A percentile compares a stretch with the other conserved stretches of the same genome.
phyloP scores from a whole-genome alignment of 2,888 invertebrate species.

The Psylliodes chrysocephalus region DNA sequence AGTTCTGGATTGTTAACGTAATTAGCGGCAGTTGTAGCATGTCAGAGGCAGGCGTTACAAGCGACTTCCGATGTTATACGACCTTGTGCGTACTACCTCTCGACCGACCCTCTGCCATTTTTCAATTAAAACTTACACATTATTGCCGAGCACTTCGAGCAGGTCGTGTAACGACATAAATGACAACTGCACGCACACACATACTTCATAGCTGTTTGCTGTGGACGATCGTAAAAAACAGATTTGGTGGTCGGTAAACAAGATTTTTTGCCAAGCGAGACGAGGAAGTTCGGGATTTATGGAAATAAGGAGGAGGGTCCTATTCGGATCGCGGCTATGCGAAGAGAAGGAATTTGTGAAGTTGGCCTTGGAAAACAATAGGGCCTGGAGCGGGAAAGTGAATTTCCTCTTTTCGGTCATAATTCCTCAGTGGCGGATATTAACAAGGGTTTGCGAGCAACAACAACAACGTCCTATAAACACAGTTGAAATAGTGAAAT shows the following conservation, averaged over 20 bases:
- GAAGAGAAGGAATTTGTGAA: constrained; percentile 8
- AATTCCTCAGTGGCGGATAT: constrained; percentile 7
- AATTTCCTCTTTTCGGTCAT: constrained; percentile 19
- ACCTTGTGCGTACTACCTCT: constrained; percentile 43
- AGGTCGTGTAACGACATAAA: constrained; percentile 41
- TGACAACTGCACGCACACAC: constrained; percentile 42
- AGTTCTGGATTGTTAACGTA: constrained; percentile 51
- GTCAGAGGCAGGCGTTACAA: constrained; percentile 57
- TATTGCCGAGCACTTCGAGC: constrained; percentile 32
- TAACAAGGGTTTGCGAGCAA: not conserved
- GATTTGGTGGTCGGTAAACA: constrained; percentile 30
- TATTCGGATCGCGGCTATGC: not conserved
- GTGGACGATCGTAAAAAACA: constrained; percentile 38
- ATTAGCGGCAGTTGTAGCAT: constrained; percentile 54
- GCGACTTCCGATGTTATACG: constrained; percentile 56
- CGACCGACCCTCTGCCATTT: constrained; percentile 31
- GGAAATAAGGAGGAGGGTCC: constrained; percentile 25
- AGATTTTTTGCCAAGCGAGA: constrained; percentile 18
- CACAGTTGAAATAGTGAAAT: too few species aligned
- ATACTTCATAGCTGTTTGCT: constrained; percentile 38
- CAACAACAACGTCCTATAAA: too few species aligned
- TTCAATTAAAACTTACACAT: constrained; percentile 47
- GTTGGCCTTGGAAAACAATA: constrained; percentile 20
- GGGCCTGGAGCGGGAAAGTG: constrained; percentile 8
- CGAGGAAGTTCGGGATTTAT: constrained; percentile 24